phyloP scores from a whole-genome alignment of 2,888 invertebrate genomes.

The Dasypolia templi region DNA sequence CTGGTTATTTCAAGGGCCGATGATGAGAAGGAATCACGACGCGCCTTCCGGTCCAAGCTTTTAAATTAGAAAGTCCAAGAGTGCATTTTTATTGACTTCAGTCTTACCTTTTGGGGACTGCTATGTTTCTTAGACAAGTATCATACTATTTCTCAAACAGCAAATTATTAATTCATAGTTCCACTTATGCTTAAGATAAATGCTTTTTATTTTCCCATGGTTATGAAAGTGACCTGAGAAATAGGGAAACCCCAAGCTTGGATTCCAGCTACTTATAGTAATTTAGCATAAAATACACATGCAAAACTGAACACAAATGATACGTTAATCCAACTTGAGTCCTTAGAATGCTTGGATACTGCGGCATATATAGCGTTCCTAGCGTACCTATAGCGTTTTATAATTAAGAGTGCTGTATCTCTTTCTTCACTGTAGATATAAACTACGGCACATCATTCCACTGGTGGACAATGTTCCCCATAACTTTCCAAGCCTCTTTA shows the following conservation, averaged over 20 bases:
- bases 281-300: background rate
- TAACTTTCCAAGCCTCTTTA: constrained; percentile 2
- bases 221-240: background rate
- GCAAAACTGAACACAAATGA: background rate
- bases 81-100: background rate
- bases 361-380: background rate
- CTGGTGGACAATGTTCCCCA: background rate
- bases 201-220: background rate
- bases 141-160: background rate
- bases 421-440: background rate
- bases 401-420: background rate
- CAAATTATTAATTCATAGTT: background rate
- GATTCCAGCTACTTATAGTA: background rate
- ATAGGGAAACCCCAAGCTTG: background rate
- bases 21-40: constrained; percentile 39
- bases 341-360: background rate
- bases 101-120: background rate
- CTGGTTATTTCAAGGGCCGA: constrained; percentile 61
- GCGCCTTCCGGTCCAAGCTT: constrained; percentile 35
- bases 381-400: background rate
- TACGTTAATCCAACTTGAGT: background rate
- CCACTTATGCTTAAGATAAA: background rate
- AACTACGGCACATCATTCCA: background rate
- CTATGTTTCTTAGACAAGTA: background rate
- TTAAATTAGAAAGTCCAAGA: constrained; percentile 29